phyloP scores from a whole-genome alignment of 2,888 invertebrate species.

The Nomada ferruginata region DNA sequence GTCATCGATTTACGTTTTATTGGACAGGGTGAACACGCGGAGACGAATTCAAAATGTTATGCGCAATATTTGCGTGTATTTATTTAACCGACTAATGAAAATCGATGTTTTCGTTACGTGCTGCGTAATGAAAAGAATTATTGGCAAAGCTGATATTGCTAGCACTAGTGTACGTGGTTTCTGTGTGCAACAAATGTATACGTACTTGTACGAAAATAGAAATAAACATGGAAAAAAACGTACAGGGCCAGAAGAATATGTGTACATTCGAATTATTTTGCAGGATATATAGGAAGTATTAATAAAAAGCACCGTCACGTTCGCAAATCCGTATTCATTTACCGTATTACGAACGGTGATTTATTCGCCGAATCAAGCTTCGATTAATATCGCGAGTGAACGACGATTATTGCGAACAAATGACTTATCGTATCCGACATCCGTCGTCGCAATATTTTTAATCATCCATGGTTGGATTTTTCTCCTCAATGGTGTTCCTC shows the following conservation, averaged over 20 bases:
- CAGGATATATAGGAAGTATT: conserved; percentile 20
- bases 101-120: conserved; percentile 47
- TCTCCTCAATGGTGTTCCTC: too few relatives aligned
- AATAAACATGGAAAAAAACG: neutral
- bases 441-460: neutral
- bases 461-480: neutral
- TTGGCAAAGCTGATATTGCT: conserved; percentile 1
- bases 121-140: conserved; percentile 41
- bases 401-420: neutral
- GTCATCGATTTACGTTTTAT: conserved; percentile 32
- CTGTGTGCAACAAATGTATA: neutral
- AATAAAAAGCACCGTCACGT: conserved; percentile 28
- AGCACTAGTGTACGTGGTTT: conserved; percentile 25
- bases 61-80: conserved; percentile 4
- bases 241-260: neutral
- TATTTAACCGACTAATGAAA: conserved; percentile 33
- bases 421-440: conserved; percentile 2
- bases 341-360: conserved; percentile 38
- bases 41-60: neutral
- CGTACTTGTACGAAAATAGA: neutral
- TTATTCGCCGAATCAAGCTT: conserved; percentile 22
- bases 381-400: conserved; percentile 25
- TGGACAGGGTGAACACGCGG: neutral
- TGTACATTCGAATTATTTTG: neutral
- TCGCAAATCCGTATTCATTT: conserved; percentile 37